Percentiles rank a stretch among this genome's conserved stretches.
Evolutionary conservation across 2,888 invertebrate species (phyloP).

Genomic region (Drosophila setosimentum): DNA sequence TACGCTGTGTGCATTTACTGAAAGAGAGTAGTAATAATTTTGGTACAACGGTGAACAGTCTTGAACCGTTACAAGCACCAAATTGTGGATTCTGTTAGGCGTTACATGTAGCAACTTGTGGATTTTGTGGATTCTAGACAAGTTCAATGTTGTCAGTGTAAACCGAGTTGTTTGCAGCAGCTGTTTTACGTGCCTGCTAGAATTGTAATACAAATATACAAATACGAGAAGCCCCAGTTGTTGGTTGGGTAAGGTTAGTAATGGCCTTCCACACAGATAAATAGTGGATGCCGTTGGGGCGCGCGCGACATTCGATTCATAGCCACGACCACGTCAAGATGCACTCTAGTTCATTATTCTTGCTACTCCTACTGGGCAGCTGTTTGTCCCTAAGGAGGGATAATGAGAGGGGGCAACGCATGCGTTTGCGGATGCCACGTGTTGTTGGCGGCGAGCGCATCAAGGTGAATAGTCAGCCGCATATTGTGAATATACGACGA

Average conservation of each 20-base stretch:
- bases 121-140: slow-evolving; percentile 31
- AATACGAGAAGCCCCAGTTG: not conserved
- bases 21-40: not conserved
- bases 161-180: slow-evolving; percentile 49
- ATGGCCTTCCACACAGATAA: slow-evolving; percentile 42
- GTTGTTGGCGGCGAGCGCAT: slow-evolving; percentile 78
- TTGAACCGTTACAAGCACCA: not conserved
- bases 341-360: slow-evolving; percentile 13
- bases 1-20: not conserved
- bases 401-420: not conserved
- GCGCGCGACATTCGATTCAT: slow-evolving; percentile 32
- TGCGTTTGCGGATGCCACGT: slow-evolving; percentile 56
- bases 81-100: slow-evolving; percentile 16
- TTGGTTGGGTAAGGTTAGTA: slow-evolving; percentile 63
- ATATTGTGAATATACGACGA: slow-evolving; percentile 76
- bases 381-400: not conserved
- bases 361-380: slow-evolving; percentile 26
- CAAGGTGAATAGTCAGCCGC: slow-evolving; percentile 62
- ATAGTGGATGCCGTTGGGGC: slow-evolving; percentile 18
- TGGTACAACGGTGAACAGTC: slow-evolving; percentile 6
- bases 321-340: slow-evolving; percentile 21
- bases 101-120: slow-evolving; percentile 2
- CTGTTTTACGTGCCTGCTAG: slow-evolving; percentile 42
- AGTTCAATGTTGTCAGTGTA: slow-evolving; percentile 66
- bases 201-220: slow-evolving; percentile 11